Evolutionary conservation across 2,797 vertebrate species (phyloP).

Genomic region (Sebastes taczanowskii): DNA sequence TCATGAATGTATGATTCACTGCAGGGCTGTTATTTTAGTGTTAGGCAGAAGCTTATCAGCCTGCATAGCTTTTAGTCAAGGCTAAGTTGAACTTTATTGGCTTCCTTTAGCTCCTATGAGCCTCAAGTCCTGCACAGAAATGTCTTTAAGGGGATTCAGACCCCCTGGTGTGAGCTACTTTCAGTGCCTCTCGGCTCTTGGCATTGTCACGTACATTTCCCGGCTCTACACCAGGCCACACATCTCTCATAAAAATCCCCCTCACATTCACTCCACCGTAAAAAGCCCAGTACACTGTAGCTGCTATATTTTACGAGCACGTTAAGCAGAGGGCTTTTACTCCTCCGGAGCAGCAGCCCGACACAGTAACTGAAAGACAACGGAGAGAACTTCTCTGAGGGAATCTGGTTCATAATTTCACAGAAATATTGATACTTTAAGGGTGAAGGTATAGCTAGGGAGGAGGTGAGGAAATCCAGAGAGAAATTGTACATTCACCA

Average conservation of each 20-base stretch:
- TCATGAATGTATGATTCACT: not conserved
- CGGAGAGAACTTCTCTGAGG: not conserved
- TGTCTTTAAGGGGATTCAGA: not conserved
- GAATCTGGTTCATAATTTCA: conserved; percentile 20
- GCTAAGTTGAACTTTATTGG: conserved; percentile 4
- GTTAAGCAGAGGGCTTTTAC: conserved; percentile 46
- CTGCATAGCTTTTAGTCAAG: conserved; percentile 2
- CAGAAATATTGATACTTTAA: conserved; percentile 19
- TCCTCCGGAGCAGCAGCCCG: not conserved
- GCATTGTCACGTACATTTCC: conserved; percentile 18
- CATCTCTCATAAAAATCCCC: conserved; percentile 30
- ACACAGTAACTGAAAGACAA: conserved; percentile 1
- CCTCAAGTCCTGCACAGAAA: conserved; percentile 5
- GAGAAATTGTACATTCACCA: not conserved
- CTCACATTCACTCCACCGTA: conserved; percentile 17
- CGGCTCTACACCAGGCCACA: conserved; percentile 23
- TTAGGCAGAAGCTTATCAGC: conserved; percentile 1
- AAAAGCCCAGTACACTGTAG: conserved; percentile 24
- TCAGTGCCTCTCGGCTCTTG: conserved; percentile 15
- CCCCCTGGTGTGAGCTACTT: not conserved
- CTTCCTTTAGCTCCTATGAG: not conserved
- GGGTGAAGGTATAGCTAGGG: not conserved
- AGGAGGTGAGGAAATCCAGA: not conserved
- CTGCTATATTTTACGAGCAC: conserved; percentile 46
- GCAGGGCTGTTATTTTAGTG: not conserved